These are phyloP conservation scores for Brachynemurus nebulosus DNA, from an alignment of 2,888 invertebrate genomes.

Conservation along the genomic window DNA sequence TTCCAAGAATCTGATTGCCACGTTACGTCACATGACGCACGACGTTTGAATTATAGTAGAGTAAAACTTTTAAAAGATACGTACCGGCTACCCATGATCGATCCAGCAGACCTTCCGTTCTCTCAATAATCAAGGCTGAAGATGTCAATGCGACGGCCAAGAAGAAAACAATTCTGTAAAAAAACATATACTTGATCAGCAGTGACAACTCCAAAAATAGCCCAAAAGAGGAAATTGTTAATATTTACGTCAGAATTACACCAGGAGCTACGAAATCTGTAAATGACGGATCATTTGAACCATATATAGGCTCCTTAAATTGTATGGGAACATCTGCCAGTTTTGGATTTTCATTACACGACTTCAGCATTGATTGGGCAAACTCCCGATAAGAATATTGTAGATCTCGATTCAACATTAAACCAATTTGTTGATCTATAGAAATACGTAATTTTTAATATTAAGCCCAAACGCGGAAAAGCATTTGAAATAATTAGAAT, in stretches of 20 bases:
- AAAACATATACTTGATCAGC: too few species aligned
- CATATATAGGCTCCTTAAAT: constrained; percentile 80
- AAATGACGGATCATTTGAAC: constrained; percentile 78
- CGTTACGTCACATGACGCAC: too few species aligned
- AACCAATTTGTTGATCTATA: constrained; percentile 80
- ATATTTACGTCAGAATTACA: constrained; percentile 76
- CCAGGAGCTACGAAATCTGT: constrained; percentile 95
- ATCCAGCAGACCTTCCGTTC: constrained; percentile 83
- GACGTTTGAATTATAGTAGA: too few species aligned
- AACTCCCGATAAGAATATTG: constrained; percentile 78
- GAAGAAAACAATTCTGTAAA: constrained; percentile 86
- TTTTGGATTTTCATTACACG: constrained; percentile 69
- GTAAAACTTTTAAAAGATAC: too few species aligned
- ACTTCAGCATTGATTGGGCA: constrained; percentile 54
- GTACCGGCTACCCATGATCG: constrained; percentile 78
- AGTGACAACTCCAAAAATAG: too few species aligned
- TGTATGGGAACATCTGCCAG: constrained; percentile 81
- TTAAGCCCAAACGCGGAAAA: too few species aligned
- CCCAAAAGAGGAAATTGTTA: neutral
- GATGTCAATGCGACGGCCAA: constrained; percentile 90
- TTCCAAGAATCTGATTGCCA: too few species aligned
- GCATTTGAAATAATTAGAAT: neutral
- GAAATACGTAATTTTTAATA: too few species aligned
- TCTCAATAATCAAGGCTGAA: constrained; percentile 77
- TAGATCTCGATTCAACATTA: constrained; percentile 75